Evolutionary conservation across 2,797 vertebrate genomes (phyloP).

Genomic region (Spondyliosoma cantharus): DNA sequence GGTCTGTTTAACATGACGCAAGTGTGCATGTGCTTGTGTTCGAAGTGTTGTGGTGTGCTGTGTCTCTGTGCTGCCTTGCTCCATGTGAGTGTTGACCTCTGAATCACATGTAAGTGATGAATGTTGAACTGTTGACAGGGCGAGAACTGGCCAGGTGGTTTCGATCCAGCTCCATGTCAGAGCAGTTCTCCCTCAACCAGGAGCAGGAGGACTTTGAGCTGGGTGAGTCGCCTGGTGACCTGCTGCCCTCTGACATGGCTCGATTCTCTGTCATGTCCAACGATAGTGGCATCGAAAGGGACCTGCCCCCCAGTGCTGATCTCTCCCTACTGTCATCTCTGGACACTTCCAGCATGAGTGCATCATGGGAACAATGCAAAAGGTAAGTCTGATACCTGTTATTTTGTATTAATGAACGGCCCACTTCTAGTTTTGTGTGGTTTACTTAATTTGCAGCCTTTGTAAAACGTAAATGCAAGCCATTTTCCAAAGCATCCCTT

Average conservation of each 20-base stretch:
- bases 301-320: slow-evolving; percentile 81
- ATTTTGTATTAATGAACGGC: background rate
- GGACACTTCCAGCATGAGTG: slow-evolving; percentile 22
- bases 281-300: slow-evolving; percentile 94
- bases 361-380: slow-evolving; percentile 52
- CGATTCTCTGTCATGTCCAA: slow-evolving; percentile 92
- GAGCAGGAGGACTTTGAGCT: slow-evolving; percentile 87
- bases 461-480: background rate
- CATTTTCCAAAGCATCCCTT: background rate
- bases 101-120: background rate
- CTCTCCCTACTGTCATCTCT: background rate
- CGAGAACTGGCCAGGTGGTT: slow-evolving; percentile 89
- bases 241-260: slow-evolving; percentile 73
- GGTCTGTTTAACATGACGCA: background rate
- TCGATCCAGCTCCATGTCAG: slow-evolving; percentile 75
- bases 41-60: background rate
- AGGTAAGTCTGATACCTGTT: slow-evolving; percentile 35
- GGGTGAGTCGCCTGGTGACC: slow-evolving; percentile 79
- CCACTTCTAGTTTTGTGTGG: background rate
- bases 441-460: background rate
- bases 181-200: slow-evolving; percentile 75
- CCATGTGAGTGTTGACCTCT: background rate
- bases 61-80: background rate
- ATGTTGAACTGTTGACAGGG: slow-evolving; percentile 81
- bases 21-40: background rate